These are phyloP conservation scores for Scartelaos histophorus DNA, from an alignment of 2,113 vertebrate species.

Conservation along the genomic window DNA sequence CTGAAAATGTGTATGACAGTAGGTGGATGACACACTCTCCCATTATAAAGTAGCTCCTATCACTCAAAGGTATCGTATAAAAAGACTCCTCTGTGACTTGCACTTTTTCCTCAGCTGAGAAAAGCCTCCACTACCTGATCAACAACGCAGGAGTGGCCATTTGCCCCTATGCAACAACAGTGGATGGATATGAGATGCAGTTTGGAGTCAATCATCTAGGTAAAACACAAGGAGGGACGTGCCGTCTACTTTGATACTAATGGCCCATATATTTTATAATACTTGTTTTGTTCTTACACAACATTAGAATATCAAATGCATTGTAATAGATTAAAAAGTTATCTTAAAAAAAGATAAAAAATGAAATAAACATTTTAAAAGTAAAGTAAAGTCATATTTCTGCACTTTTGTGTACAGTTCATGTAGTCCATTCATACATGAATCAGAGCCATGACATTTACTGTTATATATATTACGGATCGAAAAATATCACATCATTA, in stretches of 20 bases:
- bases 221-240: conserved; percentile 29
- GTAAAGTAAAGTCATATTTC: too few species aligned
- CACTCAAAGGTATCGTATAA: not conserved
- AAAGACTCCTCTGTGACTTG: not conserved
- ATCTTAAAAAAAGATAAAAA: too few species aligned
- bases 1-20: conserved; percentile 75
- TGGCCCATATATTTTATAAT: too few species aligned
- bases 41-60: not conserved
- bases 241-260: not conserved
- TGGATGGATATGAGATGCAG: conserved; percentile 74
- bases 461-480: too few species aligned
- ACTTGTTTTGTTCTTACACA: too few species aligned
- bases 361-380: too few species aligned
- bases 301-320: too few species aligned
- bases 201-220: conserved; percentile 80
- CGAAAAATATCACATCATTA: not conserved
- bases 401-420: too few species aligned
- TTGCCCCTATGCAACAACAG: conserved; percentile 62
- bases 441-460: too few species aligned
- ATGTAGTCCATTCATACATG: too few species aligned
- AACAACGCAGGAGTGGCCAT: conserved; percentile 76
- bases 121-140: conserved; percentile 70
- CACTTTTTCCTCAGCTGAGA: conserved; percentile 67
- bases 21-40: conserved; percentile 19
- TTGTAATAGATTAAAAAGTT: too few species aligned